phyloP scores from a whole-genome alignment of 2,888 invertebrate species.

The Agrochola litura region DNA sequence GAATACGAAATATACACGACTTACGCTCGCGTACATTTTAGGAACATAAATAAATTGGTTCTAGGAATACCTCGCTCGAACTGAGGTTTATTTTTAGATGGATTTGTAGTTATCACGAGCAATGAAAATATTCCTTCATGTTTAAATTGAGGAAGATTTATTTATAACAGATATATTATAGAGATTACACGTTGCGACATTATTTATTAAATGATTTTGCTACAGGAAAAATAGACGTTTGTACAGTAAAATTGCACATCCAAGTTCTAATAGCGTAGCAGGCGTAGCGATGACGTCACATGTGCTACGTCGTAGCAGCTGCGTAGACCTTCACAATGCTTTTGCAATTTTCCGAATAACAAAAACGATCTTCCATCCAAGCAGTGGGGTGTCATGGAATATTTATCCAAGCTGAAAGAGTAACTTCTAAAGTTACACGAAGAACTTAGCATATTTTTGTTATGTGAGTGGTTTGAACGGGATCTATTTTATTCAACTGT shows the following conservation, averaged over 20 bases:
- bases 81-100: too few species aligned
- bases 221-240: background rate
- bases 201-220: background rate
- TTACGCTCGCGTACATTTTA: too few species aligned
- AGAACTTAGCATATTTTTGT: too few species aligned
- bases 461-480: too few species aligned
- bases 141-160: background rate
- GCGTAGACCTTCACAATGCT: background rate
- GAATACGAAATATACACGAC: slow-evolving; percentile 5
- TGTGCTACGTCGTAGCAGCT: slow-evolving; percentile 16
- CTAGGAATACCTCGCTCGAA: background rate
- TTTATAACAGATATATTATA: background rate
- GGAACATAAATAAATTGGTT: background rate
- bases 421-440: too few species aligned
- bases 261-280: slow-evolving; percentile 1
- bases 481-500: too few species aligned
- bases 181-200: background rate
- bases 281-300: slow-evolving; percentile 20
- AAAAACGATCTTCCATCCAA: background rate
- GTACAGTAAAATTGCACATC: too few species aligned
- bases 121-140: background rate
- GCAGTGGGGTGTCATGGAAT: background rate
- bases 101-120: background rate
- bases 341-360: background rate
- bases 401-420: background rate